Conservation (phyloP, 2,113 vertebrate genomes). For the Chionomys nivalis region DNA sequence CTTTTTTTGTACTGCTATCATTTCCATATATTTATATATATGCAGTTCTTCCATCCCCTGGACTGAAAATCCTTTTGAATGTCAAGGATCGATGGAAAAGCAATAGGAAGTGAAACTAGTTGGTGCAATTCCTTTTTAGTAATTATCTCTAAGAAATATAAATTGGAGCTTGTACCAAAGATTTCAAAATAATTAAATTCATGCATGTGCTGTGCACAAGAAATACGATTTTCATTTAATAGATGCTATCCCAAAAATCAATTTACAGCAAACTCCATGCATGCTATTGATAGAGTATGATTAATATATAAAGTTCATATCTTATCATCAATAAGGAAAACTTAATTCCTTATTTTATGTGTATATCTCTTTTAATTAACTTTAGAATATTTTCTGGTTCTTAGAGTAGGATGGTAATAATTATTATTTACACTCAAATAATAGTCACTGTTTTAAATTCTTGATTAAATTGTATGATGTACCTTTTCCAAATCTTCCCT, state of each 20-base stretch:
- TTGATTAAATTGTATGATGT: conserved; percentile 32
- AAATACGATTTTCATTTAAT: conserved; percentile 65
- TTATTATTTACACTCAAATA: conserved; percentile 22
- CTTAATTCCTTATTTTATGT: conserved; percentile 34
- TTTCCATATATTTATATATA: neutral
- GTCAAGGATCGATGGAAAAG: conserved; percentile 56
- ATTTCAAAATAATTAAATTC: conserved; percentile 72
- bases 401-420: neutral
- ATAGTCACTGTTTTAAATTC: neutral
- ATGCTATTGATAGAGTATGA: conserved; percentile 46
- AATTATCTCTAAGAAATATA: conserved; percentile 71
- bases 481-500: neutral
- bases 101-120: conserved; percentile 50
- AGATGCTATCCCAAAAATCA: conserved; percentile 3
- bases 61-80: conserved; percentile 66
- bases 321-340: conserved; percentile 10
- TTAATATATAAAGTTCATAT: conserved; percentile 45
- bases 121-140: conserved; percentile 63
- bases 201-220: conserved; percentile 44
- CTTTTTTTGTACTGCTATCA: neutral
- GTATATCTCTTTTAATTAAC: conserved; percentile 54
- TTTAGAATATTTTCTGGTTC: conserved; percentile 44
- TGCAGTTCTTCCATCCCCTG: conserved; percentile 13
- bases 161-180: conserved; percentile 51
- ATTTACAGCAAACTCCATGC: conserved; percentile 32